A percentile compares a stretch with the other conserved stretches of the same genome.
Conservation (phyloP, 1,140 invertebrate species). For the Rhizoglyphus robini region DNA sequence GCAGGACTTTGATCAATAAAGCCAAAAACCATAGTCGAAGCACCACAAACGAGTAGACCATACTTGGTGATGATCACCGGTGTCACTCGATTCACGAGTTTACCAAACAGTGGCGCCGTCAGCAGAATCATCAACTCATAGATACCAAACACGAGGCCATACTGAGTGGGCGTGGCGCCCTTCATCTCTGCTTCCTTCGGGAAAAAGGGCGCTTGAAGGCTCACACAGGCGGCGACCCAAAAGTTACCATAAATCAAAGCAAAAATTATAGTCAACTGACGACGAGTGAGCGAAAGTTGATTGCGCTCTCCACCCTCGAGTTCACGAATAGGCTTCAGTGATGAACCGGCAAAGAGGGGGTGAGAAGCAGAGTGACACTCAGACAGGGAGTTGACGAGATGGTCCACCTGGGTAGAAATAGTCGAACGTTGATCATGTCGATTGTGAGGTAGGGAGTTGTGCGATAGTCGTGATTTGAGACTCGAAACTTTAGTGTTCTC, state of each 20-base stretch:
- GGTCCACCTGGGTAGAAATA: neutral
- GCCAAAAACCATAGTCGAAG: slow-evolving; percentile 53
- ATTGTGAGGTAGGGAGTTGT: too few relatives aligned
- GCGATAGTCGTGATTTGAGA: too few relatives aligned
- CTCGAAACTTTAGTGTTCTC: too few relatives aligned
- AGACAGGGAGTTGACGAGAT: neutral
- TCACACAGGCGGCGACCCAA: slow-evolving; percentile 30
- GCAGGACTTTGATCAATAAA: slow-evolving; percentile 64
- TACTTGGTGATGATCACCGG: slow-evolving; percentile 70
- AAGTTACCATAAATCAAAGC: slow-evolving; percentile 28
- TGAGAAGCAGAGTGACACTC: neutral
- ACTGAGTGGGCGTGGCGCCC: slow-evolving; percentile 72
- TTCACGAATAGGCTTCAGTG: neutral
- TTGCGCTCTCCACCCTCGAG: neutral
- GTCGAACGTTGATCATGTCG: neutral
- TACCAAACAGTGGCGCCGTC: slow-evolving; percentile 72
- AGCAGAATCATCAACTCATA: slow-evolving; percentile 84
- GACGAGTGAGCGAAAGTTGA: neutral
- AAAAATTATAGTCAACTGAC: slow-evolving; percentile 15
- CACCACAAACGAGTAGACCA: slow-evolving; percentile 68
- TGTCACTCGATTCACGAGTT: slow-evolving; percentile 42
- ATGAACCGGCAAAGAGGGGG: neutral
- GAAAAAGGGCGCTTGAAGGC: slow-evolving; percentile 32
- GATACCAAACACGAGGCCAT: slow-evolving; percentile 78
- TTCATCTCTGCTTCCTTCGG: slow-evolving; percentile 31